Evolutionary conservation across 2,797 vertebrate species (phyloP).

Genomic region (Tympanoctomys barrerae): DNA sequence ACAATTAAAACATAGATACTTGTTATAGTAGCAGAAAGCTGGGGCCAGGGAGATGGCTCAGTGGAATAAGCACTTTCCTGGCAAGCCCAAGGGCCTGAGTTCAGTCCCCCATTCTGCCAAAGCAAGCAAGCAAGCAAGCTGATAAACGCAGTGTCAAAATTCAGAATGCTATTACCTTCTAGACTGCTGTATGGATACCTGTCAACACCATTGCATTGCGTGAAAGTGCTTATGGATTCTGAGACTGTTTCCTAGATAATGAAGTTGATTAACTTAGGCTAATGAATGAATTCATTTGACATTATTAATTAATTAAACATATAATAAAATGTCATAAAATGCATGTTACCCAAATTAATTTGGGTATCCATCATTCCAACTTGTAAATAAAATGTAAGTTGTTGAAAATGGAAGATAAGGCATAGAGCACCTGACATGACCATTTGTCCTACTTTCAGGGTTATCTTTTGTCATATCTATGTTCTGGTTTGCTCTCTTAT

Average conservation of each 20-base stretch:
- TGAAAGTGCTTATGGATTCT: background rate
- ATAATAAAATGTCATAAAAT: background rate
- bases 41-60: no score
- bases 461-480: background rate
- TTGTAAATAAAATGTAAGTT: background rate
- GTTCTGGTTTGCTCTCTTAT: background rate
- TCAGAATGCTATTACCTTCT: background rate
- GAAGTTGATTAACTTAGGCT: background rate
- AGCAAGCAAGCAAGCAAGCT: no score
- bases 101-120: no score
- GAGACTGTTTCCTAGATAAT: constrained; percentile 8
- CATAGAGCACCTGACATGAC: background rate
- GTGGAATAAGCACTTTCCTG: no score
- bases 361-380: background rate
- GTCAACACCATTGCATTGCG: background rate
- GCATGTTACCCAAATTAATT: background rate
- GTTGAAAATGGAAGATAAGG: background rate
- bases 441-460: background rate
- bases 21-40: background rate
- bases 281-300: background rate
- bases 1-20: background rate
- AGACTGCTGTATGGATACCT: background rate
- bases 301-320: constrained; percentile 5
- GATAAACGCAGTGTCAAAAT: background rate
- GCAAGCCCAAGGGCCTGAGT: no score